These are phyloP conservation scores for Alosa sapidissima DNA, from an alignment of 2,797 vertebrate genomes.

Conservation along the genomic window DNA sequence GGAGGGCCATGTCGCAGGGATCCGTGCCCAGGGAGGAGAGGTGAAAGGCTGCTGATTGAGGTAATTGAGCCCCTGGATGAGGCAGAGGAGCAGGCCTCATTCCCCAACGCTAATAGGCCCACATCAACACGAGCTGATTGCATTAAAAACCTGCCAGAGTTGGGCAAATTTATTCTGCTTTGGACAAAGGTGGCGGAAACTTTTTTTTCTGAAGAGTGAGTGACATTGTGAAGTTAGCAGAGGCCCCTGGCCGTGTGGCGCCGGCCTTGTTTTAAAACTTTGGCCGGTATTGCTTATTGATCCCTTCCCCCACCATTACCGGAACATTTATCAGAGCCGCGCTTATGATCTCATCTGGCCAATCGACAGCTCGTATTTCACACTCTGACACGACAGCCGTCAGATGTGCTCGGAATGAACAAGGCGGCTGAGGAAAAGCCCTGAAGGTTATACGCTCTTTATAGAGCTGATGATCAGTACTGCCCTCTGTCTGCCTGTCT, in stretches of 20 bases:
- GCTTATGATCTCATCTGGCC: constrained; percentile 68
- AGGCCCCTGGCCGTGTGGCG: constrained; percentile 63
- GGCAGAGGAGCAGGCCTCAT: constrained; percentile 75
- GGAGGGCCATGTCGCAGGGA: constrained; percentile 68
- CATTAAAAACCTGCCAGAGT: constrained; percentile 66
- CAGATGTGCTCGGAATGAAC: constrained; percentile 58
- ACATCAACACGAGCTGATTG: constrained; percentile 76
- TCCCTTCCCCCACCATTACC: constrained; percentile 73
- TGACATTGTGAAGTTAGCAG: constrained; percentile 80
- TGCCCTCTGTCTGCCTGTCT: constrained; percentile 45
- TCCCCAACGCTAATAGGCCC: constrained; percentile 73
- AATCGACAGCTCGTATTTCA: constrained; percentile 60
- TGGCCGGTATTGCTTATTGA: constrained; percentile 78
- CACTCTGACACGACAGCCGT: constrained; percentile 55
- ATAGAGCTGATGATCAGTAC: constrained; percentile 58
- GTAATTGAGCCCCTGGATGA: constrained; percentile 79
- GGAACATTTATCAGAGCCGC: constrained; percentile 63
- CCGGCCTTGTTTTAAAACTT: constrained; percentile 70
- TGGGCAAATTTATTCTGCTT: constrained; percentile 72
- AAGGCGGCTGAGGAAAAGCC: constrained; percentile 52
- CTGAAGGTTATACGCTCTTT: constrained; percentile 65
- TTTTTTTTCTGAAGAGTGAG: constrained; percentile 74
- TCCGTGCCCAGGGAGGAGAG: constrained; percentile 67
- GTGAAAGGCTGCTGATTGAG: constrained; percentile 79
- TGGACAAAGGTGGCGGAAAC: constrained; percentile 64